A percentile compares a stretch with the other conserved stretches of the same genome.
Evolutionary conservation across 2,113 vertebrate genomes (phyloP).

Genomic region (Protobothrops mucrosquamatus): DNA sequence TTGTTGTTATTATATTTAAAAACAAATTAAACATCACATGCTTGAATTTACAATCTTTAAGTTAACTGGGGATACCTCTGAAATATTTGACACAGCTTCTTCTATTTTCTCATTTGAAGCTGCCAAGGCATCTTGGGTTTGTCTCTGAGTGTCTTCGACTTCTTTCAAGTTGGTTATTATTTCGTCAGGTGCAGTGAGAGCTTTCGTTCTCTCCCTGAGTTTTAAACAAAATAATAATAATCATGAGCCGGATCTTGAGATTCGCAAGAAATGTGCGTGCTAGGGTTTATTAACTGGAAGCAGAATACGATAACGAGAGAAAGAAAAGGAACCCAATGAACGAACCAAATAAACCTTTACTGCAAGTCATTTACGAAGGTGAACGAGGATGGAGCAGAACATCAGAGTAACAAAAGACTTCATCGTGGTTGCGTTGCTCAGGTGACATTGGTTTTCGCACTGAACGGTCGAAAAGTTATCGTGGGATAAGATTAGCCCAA

Average conservation of each 20-base stretch:
- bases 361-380: background rate
- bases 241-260: too few species aligned
- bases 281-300: background rate
- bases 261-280: too few species aligned
- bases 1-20: too few species aligned
- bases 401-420: background rate
- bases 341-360: background rate
- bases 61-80: constrained; percentile 65
- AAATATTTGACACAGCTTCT: constrained; percentile 50
- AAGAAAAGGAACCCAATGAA: background rate
- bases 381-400: background rate
- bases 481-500: background rate
- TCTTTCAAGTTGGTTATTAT: constrained; percentile 64
- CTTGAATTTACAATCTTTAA: background rate
- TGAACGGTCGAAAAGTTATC: background rate
- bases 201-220: constrained; percentile 72
- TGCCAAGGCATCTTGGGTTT: constrained; percentile 59
- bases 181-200: constrained; percentile 58
- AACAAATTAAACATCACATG: background rate
- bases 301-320: background rate
- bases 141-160: constrained; percentile 62
- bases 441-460: background rate
- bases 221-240: background rate
- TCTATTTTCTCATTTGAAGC: constrained; percentile 53
- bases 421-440: background rate